Base-by-base conservation (phyloP, 2,888 invertebrate species). In the Phytoseiulus persimilis region DNA sequence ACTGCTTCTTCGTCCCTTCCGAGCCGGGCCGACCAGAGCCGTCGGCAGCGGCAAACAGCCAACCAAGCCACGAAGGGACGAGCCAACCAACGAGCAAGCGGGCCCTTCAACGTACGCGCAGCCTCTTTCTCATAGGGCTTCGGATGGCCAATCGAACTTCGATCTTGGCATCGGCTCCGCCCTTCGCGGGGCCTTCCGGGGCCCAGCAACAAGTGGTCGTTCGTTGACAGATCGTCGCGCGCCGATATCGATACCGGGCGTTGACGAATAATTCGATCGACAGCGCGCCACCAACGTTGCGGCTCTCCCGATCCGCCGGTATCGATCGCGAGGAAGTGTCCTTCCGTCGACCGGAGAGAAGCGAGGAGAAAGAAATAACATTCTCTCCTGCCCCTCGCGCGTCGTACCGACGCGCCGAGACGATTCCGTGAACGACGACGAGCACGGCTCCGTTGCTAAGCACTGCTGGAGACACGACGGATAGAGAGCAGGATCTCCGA, bases 71-170 rank as follows among this genome's bases (percentile, higher is more conserved):
- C 65, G 65, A 65, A 65, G 65, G 65, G 65, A 65, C 28, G 65
- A 28, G 28, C 23, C 65, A 65, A 65, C 65, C 23, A 65, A 65
- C 65, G 9, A 65, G 9, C 39, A 3, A 39, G 39, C 39, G 65
- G 65, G 65, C 65, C 65, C 65, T 65, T 23, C 28, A 65, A 23
- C 18, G 65, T 65, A 65, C 65, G 65, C 65, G 65, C 65, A 65
- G 65, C 65, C 65, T 65, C 65, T 65, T 65, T 65, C 65, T 23
- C 65, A 65, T 65, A 65, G 65, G 65, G 65, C 65, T 65, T 65
- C 65, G 65, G 87, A 87, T 87, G 23, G 87, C 87, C 87, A 87
- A 87, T 87, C 87, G 45, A 87, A 39, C 31, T 87, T 87, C 87
- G 87, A 87, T 87, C 87, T 87, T 28, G 65, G 14, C 65, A 65